These are phyloP conservation scores for Apostichopus japonicus DNA, from an alignment of 35 echinoderm and acorn worm species.

Conservation along the genomic window DNA sequence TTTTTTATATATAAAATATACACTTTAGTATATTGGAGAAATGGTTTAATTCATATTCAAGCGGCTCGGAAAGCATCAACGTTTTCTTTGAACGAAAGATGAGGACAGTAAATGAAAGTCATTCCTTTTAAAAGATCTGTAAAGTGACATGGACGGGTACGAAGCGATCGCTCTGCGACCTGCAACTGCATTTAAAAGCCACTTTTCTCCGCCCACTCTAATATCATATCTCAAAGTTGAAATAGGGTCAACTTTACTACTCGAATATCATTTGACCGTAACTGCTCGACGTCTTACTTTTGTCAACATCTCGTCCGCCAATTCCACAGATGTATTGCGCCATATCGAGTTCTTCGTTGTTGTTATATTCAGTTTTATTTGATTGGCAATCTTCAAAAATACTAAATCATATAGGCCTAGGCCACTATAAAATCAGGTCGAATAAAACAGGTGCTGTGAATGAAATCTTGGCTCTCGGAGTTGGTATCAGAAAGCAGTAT, in stretches of 20 bases:
- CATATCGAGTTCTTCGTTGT: no score
- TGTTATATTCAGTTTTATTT: no score
- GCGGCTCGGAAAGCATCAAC: neutral
- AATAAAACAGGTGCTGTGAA: no score
- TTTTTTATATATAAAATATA: conserved; percentile 10
- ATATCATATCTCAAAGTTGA: conserved; percentile 22
- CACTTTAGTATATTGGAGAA: neutral
- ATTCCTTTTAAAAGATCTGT: neutral
- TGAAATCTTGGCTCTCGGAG: no score
- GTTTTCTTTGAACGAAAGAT: neutral
- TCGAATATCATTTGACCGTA: conserved; percentile 1
- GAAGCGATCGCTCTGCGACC: conserved; percentile 7
- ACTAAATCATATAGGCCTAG: no score
- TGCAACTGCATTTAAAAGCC: conserved; percentile 31
- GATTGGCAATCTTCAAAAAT: no score
- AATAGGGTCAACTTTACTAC: conserved; percentile 42
- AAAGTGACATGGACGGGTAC: neutral
- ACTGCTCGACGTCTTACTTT: neutral
- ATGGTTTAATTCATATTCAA: neutral
- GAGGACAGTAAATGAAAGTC: neutral
- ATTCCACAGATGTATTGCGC: no score
- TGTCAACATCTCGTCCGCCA: neutral
- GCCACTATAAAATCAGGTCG: no score
- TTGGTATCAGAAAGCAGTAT: no score
- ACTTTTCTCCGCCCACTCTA: conserved; percentile 22